These are phyloP conservation scores for Megathymus violae DNA, from an alignment of 1,140 invertebrate genomes.

Conservation along the genomic window DNA sequence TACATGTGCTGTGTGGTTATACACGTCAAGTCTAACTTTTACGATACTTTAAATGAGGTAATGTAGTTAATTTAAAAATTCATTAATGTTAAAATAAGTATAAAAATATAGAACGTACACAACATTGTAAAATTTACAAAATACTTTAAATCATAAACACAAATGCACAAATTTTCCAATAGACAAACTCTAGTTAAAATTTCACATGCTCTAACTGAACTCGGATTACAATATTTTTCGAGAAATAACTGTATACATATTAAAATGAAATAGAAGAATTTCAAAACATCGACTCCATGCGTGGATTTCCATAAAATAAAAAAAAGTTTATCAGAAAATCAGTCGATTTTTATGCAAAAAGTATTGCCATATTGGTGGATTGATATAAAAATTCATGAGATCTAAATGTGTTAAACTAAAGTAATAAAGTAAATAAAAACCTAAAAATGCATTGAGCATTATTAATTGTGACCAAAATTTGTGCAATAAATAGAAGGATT, in stretches of 20 bases:
- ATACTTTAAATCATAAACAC: slow-evolving; percentile 8
- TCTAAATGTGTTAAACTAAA: too few species aligned
- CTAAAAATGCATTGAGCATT: slow-evolving; percentile 12
- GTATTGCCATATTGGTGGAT: background rate
- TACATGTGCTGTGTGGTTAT: background rate
- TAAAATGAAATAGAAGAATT: too few species aligned
- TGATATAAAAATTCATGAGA: background rate
- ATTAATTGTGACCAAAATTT: slow-evolving; percentile 13
- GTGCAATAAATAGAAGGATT: slow-evolving; percentile 41
- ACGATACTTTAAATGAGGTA: background rate
- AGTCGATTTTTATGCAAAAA: slow-evolving; percentile 6
- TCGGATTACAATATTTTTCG: background rate
- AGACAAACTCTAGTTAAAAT: background rate
- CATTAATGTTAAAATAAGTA: background rate
- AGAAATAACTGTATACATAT: too few species aligned
- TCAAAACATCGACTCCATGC: background rate
- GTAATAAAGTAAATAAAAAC: background rate
- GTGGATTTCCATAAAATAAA: too few species aligned
- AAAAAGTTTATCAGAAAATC: slow-evolving; percentile 6
- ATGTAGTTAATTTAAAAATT: background rate
- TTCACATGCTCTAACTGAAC: background rate
- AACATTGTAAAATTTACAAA: slow-evolving; percentile 12
- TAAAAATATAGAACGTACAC: slow-evolving; percentile 9
- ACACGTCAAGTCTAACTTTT: background rate
- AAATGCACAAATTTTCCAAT: slow-evolving; percentile 2